Conservation (phyloP, 2,797 vertebrate species). For the Brachyrhaphis roseni region DNA sequence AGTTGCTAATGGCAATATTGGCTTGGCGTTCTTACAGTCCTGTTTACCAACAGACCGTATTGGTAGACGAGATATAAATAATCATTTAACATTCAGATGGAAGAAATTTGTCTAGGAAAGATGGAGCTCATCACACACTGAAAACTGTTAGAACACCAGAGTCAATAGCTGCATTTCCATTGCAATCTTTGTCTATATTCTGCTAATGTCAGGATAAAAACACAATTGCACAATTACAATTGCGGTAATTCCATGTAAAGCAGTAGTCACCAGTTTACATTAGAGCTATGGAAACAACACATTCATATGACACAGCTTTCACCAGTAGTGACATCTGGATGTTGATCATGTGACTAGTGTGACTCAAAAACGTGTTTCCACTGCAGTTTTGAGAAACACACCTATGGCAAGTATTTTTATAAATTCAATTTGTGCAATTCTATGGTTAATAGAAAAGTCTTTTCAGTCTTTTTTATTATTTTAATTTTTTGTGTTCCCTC, state of each 20-base stretch:
- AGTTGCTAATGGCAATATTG: not conserved
- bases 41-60: not conserved
- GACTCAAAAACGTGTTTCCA: no score
- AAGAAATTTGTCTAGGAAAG: not conserved
- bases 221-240: no score
- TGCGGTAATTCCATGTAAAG: no score
- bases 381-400: not conserved
- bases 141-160: not conserved
- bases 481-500: not conserved
- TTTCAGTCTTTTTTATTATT: not conserved
- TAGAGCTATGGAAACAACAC: not conserved
- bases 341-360: no score
- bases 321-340: no score
- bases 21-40: not conserved
- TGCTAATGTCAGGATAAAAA: no score
- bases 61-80: not conserved
- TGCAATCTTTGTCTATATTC: no score
- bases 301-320: not conserved
- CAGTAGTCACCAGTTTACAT: not conserved
- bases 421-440: no score
- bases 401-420: no score
- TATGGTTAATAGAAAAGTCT: no score
- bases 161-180: not conserved
- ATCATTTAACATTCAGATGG: not conserved
- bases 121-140: not conserved